A percentile compares a stretch with the other conserved stretches of the same genome.
These are phyloP conservation scores for Drosophila paramelanica DNA, from an alignment of 2,888 invertebrate species.

Conservation along the genomic window DNA sequence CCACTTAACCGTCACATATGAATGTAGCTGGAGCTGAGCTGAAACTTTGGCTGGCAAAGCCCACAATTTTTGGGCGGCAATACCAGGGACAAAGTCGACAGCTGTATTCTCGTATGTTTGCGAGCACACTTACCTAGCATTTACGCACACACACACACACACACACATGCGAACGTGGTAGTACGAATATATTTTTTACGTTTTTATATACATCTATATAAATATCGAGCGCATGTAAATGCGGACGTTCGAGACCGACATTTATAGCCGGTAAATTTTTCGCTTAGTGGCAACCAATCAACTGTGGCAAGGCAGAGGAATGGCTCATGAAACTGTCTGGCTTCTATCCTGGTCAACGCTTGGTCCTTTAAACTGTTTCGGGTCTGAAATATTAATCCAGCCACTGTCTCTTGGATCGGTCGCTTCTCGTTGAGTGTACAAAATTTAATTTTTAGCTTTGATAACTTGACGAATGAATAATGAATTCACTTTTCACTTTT, in stretches of 20 bases:
- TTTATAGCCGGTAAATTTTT: conserved; percentile 63
- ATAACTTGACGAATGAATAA: no score
- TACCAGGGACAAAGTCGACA: conserved; percentile 49
- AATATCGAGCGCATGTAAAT: conserved; percentile 11
- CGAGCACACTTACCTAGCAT: conserved; percentile 14
- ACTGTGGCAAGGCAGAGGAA: conserved; percentile 20
- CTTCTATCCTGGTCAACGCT: not conserved
- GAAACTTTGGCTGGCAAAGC: conserved; percentile 54
- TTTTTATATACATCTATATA: conserved; percentile 2
- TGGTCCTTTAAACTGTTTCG: not conserved
- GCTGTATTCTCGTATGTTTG: conserved; percentile 8
- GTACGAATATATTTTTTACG: not conserved
- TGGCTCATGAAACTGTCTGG: conserved; percentile 19
- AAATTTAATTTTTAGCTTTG: no score
- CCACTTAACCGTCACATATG: conserved; percentile 79
- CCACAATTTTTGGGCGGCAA: conserved; percentile 35
- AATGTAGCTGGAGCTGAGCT: conserved; percentile 49
- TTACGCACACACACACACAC: no score
- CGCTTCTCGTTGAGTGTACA: not conserved
- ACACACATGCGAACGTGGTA: not conserved
- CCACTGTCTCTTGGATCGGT: not conserved
- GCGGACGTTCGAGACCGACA: conserved; percentile 34
- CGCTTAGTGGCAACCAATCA: conserved; percentile 78
- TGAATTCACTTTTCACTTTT: conserved; percentile 2
- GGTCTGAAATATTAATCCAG: conserved; percentile 31